These are phyloP conservation scores for Otolemur garnettii DNA, from an alignment of 2,113 vertebrate genomes.

Conservation along the genomic window DNA sequence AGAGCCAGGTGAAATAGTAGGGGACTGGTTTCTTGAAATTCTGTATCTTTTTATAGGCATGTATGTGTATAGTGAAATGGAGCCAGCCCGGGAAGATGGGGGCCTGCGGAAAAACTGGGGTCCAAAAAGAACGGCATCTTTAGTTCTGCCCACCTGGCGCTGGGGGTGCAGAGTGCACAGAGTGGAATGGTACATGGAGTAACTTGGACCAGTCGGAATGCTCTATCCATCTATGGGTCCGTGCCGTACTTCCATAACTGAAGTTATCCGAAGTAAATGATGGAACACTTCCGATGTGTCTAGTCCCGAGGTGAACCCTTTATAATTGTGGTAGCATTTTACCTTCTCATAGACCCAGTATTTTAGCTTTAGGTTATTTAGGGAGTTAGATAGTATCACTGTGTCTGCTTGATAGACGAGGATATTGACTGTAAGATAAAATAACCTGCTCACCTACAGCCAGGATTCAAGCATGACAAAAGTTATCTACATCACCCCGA, in stretches of 20 bases:
- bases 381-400: neutral
- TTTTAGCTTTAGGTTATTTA: no score
- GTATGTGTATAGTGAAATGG: fast-evolving
- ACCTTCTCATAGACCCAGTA: neutral
- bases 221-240: neutral
- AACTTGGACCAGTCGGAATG: fast-evolving
- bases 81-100: neutral
- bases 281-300: fast-evolving
- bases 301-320: neutral
- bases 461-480: no score
- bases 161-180: fast-evolving
- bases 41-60: neutral
- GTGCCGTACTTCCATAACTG: fast-evolving
- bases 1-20: neutral
- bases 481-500: no score
- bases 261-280: neutral
- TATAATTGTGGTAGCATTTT: neutral
- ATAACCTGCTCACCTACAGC: neutral
- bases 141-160: neutral
- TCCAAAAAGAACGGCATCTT: neutral
- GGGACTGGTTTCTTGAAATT: neutral
- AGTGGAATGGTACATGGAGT: neutral
- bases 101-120: neutral
- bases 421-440: neutral
- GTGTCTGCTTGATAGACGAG: neutral